A percentile compares a stretch with the other conserved stretches of the same genome.
phyloP scores from a whole-genome alignment of 1,140 invertebrate species.

The Olivierus martensii region DNA sequence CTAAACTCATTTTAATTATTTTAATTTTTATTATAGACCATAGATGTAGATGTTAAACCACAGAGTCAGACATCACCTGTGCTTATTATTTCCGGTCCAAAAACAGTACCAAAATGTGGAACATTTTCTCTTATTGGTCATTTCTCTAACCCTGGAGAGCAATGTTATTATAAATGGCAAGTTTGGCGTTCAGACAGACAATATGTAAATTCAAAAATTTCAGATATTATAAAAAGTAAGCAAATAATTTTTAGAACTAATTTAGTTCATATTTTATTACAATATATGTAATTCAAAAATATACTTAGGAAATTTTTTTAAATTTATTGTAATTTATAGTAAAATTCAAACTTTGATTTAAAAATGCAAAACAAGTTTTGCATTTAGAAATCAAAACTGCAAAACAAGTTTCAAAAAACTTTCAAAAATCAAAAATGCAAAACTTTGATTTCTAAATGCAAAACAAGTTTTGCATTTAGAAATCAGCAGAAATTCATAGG shows the following conservation, averaged over 20 bases:
- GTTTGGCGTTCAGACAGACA: not conserved
- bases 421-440: too few species aligned
- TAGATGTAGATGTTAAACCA: constrained; percentile 1
- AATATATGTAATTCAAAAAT: too few species aligned
- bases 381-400: too few species aligned
- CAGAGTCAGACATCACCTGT: too few species aligned
- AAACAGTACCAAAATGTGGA: constrained; percentile 18
- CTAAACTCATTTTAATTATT: not conserved
- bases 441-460: too few species aligned
- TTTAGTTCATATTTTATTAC: not conserved
- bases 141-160: constrained; percentile 3
- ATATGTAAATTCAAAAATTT: not conserved
- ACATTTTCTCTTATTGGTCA: constrained; percentile 17
- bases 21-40: constrained; percentile 2
- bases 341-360: too few species aligned
- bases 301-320: too few species aligned
- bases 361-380: too few species aligned
- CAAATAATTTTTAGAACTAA: not conserved
- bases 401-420: too few species aligned
- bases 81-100: constrained; percentile 8
- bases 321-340: too few species aligned
- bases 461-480: too few species aligned
- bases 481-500: too few species aligned
- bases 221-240: not conserved
- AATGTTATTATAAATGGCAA: constrained; percentile 7